Percentiles rank a stretch among this genome's conserved stretches.
These are phyloP conservation scores for Promerops cafer DNA, from an alignment of 2,113 vertebrate species.

Conservation along the genomic window DNA sequence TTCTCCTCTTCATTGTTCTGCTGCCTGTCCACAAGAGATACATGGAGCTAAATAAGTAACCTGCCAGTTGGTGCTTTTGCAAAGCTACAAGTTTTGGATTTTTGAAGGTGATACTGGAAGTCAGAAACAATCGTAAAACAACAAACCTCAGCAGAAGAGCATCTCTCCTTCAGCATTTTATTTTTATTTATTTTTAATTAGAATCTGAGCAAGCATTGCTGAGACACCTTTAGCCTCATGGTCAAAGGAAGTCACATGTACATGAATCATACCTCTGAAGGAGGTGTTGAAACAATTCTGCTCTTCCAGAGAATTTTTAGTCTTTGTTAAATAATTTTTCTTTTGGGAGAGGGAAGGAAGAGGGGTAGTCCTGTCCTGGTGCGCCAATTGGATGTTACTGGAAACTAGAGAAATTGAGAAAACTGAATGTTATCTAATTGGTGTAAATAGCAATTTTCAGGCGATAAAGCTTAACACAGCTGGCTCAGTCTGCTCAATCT, in stretches of 20 bases:
- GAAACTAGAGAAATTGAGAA: neutral
- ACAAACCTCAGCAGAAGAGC: neutral
- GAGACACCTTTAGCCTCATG: neutral
- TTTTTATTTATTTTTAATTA: slow-evolving; percentile 6
- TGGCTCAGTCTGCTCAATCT: neutral
- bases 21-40: neutral
- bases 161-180: neutral
- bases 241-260: neutral
- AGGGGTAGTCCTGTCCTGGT: neutral
- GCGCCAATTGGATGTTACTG: neutral
- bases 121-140: neutral
- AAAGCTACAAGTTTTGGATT: neutral
- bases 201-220: neutral
- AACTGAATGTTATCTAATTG: neutral
- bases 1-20: neutral
- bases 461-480: neutral
- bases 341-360: neutral
- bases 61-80: neutral
- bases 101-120: neutral
- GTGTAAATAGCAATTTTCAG: neutral
- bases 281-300: neutral
- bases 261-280: neutral
- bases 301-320: neutral
- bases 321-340: neutral
- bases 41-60: neutral